Percentiles rank a stretch among this genome's conserved stretches.
Evolutionary conservation across 2,888 invertebrate species (phyloP).

Genomic region (Nebria brevicollis): DNA sequence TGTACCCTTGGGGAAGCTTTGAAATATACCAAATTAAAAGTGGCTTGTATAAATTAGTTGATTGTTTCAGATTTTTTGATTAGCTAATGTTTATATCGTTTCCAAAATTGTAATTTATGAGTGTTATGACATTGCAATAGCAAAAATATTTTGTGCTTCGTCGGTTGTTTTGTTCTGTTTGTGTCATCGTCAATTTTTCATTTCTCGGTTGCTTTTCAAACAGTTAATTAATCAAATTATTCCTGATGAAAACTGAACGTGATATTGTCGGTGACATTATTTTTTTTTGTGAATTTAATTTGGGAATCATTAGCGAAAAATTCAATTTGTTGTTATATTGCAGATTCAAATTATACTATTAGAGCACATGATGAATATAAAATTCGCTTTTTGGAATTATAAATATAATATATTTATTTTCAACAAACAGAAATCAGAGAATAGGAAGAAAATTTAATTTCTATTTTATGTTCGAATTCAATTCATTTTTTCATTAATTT

Average conservation of each 20-base stretch:
- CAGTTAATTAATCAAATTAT: constrained; percentile 44
- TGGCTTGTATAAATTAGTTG: constrained; percentile 42
- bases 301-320: background rate
- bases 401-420: too few relatives aligned
- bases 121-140: constrained; percentile 23
- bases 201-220: constrained; percentile 33
- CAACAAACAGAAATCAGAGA: too few relatives aligned
- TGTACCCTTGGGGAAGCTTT: constrained; percentile 25
- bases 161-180: constrained; percentile 32
- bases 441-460: too few relatives aligned
- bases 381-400: too few relatives aligned
- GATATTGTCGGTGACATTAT: constrained; percentile 29
- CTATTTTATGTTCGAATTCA: too few relatives aligned
- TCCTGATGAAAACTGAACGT: constrained; percentile 41
- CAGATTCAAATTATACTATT: too few relatives aligned
- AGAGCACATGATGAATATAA: too few relatives aligned
- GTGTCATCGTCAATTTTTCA: constrained; percentile 40
- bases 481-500: too few relatives aligned
- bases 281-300: constrained; percentile 14
- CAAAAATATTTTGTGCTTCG: constrained; percentile 31
- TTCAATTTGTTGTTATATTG: background rate
- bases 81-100: constrained; percentile 28
- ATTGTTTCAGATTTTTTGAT: constrained; percentile 42
- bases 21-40: constrained; percentile 42
- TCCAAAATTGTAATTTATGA: constrained; percentile 35